Percentiles rank a stretch among this genome's conserved stretches.
Conservation (phyloP, 2,113 vertebrate species). For the Desmodus rotundus region DNA sequence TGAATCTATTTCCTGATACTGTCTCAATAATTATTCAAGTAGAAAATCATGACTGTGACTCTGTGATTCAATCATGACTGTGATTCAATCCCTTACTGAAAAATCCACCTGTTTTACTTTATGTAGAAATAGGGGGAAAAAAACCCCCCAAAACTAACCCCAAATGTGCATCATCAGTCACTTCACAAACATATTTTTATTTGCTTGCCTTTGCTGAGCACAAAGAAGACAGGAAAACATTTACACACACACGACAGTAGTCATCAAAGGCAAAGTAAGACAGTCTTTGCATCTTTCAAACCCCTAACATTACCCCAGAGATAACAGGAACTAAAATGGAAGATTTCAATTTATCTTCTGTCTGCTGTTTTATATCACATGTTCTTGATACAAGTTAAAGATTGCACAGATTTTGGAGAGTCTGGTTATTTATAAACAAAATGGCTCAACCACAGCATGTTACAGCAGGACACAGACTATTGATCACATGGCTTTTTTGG, state of each 20-base stretch:
- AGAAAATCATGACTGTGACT: constrained; percentile 59
- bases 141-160: neutral
- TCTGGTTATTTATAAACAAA: constrained; percentile 33
- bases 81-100: constrained; percentile 31
- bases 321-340: constrained; percentile 46
- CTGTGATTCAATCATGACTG: constrained; percentile 34
- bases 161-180: constrained; percentile 33
- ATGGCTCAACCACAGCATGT: constrained; percentile 60
- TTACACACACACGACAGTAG: constrained; percentile 10
- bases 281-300: constrained; percentile 43
- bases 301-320: constrained; percentile 22
- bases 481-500: constrained; percentile 44
- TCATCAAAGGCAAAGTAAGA: constrained; percentile 39
- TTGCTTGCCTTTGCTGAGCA: constrained; percentile 39
- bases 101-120: constrained; percentile 32
- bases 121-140: neutral
- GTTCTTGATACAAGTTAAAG: constrained; percentile 43
- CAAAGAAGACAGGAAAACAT: constrained; percentile 48
- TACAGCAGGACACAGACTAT: constrained; percentile 35
- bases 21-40: constrained; percentile 55
- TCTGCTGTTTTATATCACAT: constrained; percentile 52
- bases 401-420: constrained; percentile 56
- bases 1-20: constrained; percentile 27
- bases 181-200: constrained; percentile 42
- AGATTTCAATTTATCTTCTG: constrained; percentile 33